phyloP scores from a whole-genome alignment of 2,113 vertebrate species.

The Vimba vimba region DNA sequence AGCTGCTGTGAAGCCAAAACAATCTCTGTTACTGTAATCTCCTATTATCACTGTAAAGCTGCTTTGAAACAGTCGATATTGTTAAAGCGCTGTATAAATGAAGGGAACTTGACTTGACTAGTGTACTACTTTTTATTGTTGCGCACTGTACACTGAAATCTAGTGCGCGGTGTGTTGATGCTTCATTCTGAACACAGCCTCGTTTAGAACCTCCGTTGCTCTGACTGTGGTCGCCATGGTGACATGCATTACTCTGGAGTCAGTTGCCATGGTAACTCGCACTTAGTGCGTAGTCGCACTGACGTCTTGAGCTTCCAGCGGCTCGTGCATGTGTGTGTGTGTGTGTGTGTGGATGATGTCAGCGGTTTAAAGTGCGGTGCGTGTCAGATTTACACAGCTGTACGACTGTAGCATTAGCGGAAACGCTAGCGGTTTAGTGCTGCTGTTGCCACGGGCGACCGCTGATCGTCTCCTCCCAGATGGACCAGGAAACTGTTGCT shows the following conservation, averaged over 20 bases:
- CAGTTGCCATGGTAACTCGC: conserved; percentile 5
- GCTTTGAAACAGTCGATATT: too few species aligned
- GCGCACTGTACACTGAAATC: too few species aligned
- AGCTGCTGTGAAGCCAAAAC: too few species aligned
- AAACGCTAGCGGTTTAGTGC: conserved; percentile 77
- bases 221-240: background rate
- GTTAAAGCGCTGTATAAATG: too few species aligned
- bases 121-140: background rate
- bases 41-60: too few species aligned
- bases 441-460: conserved; percentile 74
- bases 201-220: background rate
- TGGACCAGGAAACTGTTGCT: conserved; percentile 85
- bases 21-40: too few species aligned
- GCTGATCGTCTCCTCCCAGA: conserved; percentile 78
- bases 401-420: background rate
- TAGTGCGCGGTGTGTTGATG: background rate
- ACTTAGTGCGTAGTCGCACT: background rate
- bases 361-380: conserved; percentile 52
- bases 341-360: conserved; percentile 3
- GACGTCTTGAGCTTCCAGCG: background rate
- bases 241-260: background rate
- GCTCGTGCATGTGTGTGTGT: background rate
- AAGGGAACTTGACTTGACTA: too few species aligned
- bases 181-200: background rate
- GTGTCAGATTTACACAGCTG: background rate